Evolutionary conservation across 2,797 vertebrate genomes (phyloP).

Genomic region (Urosaurus nigricauda): DNA sequence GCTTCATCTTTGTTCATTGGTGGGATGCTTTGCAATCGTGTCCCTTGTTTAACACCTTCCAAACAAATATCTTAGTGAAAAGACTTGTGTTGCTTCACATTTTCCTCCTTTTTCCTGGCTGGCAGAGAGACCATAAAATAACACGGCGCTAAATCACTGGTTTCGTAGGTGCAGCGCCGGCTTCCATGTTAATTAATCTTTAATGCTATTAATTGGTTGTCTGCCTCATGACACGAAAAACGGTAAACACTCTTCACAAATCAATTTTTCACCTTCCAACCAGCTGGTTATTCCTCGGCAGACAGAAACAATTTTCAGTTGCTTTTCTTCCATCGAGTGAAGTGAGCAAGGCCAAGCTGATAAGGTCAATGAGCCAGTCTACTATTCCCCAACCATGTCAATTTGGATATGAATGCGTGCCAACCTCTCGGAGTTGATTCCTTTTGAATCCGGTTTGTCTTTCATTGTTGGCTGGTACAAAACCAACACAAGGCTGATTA

Average conservation of each 20-base stretch:
- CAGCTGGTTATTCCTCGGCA: conserved; percentile 68
- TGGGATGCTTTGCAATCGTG: neutral
- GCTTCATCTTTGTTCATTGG: neutral
- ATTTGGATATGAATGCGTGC: neutral
- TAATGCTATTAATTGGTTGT: conserved; percentile 79
- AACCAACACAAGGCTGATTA: conserved; percentile 59
- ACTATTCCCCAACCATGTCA: conserved; percentile 39
- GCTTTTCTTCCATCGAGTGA: conserved; percentile 19
- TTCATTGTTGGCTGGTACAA: conserved; percentile 70
- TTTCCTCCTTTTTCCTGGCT: neutral
- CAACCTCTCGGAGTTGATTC: conserved; percentile 49
- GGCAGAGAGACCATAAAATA: neutral
- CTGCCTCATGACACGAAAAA: conserved; percentile 73
- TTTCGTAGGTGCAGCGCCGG: conserved; percentile 54
- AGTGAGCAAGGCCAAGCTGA: conserved; percentile 50
- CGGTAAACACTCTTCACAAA: conserved; percentile 76
- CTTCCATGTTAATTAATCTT: conserved; percentile 77
- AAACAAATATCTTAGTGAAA: conserved; percentile 28
- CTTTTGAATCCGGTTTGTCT: conserved; percentile 76
- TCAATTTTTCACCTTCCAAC: conserved; percentile 77
- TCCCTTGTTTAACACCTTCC: conserved; percentile 24
- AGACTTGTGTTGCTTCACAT: conserved; percentile 32
- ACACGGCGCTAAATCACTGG: conserved; percentile 31
- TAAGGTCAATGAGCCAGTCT: conserved; percentile 63
- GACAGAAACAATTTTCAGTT: conserved; percentile 66